phyloP scores from a whole-genome alignment of 2,113 vertebrate genomes.

The Ammospiza caudacuta region DNA sequence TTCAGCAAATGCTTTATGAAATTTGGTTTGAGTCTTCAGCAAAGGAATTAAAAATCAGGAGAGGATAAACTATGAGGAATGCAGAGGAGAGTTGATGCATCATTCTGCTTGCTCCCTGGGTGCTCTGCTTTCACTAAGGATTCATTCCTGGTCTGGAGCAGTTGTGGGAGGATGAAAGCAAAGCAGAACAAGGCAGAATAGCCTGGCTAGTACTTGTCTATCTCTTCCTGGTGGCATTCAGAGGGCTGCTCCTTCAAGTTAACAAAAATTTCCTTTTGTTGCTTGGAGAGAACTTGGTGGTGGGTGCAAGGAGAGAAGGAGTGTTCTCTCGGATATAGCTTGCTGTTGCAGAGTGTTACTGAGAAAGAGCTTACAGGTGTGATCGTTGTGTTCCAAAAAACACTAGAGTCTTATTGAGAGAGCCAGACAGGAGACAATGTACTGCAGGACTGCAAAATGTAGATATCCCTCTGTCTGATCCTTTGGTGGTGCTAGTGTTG shows the following conservation, averaged over 20 bases:
- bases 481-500: constrained; percentile 62
- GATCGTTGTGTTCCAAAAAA: neutral
- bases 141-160: constrained; percentile 2
- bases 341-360: neutral
- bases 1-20: neutral
- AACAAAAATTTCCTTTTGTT: neutral
- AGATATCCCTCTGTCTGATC: constrained; percentile 36
- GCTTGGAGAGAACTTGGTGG: neutral
- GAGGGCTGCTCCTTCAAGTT: neutral
- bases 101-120: neutral
- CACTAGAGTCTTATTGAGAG: neutral
- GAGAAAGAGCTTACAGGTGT: neutral
- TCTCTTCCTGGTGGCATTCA: neutral
- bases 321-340: neutral
- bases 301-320: neutral
- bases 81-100: neutral
- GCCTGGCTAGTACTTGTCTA: neutral
- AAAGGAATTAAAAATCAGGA: neutral
- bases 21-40: neutral
- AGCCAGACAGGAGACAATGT: neutral
- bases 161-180: neutral
- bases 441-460: neutral
- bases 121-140: neutral
- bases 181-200: constrained; percentile 14
- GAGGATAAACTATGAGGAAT: neutral